These are phyloP conservation scores for Corticium candelabrum DNA, from an alignment of 37 sponge, comb jelly and placozoan genomes.

Conservation along the genomic window DNA sequence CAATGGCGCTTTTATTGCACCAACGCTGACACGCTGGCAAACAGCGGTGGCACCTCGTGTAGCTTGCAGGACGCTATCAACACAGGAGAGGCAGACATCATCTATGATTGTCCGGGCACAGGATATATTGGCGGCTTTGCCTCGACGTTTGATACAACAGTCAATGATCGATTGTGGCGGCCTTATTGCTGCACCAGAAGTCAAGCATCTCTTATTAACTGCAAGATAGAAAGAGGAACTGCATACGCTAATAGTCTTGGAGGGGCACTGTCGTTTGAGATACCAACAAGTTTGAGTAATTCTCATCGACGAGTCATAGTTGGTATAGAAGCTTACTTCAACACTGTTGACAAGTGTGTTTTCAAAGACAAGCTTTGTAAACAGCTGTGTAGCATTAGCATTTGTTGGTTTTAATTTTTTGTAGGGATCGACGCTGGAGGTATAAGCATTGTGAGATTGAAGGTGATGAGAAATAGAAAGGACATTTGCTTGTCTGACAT, in stretches of 20 bases:
- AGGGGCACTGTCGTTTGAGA: conserved; percentile 28
- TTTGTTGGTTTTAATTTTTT: too few species aligned
- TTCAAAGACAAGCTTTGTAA: too few species aligned
- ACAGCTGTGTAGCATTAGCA: too few species aligned
- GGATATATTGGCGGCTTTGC: conserved; percentile 50
- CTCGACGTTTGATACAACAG: conserved; percentile 17
- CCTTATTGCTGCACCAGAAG: conserved; percentile 61
- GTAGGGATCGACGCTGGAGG: conserved; percentile 71
- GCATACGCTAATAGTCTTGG: too few species aligned
- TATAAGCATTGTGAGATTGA: conserved; percentile 44
- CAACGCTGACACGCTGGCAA: not conserved
- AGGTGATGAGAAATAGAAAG: conserved; percentile 20
- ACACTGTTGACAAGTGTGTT: too few species aligned
- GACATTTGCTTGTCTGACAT: not conserved
- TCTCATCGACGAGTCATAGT: conserved; percentile 22
- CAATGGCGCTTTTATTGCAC: not conserved
- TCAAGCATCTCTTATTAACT: conserved; percentile 44
- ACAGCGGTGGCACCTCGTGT: not conserved
- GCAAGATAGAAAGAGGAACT: conserved; percentile 11
- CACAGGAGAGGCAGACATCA: conserved; percentile 10
- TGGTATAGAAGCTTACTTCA: conserved; percentile 46
- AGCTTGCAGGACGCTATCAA: conserved; percentile 29
- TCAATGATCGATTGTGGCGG: conserved; percentile 44
- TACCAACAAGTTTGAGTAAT: conserved; percentile 24
- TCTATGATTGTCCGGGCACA: conserved; percentile 36